A percentile compares a stretch with the other conserved stretches of the same genome.
phyloP scores from a whole-genome alignment of 2,888 invertebrate species.

The Nomada fabriciana region DNA sequence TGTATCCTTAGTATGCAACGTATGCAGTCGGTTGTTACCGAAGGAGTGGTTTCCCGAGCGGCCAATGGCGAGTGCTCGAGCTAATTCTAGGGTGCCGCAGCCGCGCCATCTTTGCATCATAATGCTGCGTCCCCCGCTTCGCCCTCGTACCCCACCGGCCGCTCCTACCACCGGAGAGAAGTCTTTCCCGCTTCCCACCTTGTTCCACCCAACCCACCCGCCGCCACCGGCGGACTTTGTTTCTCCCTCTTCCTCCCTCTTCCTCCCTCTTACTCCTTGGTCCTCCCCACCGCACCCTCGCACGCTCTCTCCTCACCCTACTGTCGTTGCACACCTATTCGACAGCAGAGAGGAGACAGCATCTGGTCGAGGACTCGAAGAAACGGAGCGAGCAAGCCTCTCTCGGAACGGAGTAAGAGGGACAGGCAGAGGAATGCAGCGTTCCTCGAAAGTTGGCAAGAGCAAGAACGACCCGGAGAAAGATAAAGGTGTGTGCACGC shows the following conservation, averaged over 20 bases:
- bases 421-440: slow-evolving; percentile 54
- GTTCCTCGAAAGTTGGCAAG: slow-evolving; percentile 65
- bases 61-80: slow-evolving; percentile 84
- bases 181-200: slow-evolving; percentile 62
- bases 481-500: slow-evolving; percentile 59
- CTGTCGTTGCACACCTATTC: slow-evolving; percentile 54
- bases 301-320: slow-evolving; percentile 43
- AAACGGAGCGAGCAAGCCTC: slow-evolving; percentile 5
- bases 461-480: slow-evolving; percentile 65
- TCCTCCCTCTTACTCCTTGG: slow-evolving; percentile 43
- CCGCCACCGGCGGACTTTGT: slow-evolving; percentile 32
- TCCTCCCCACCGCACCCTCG: slow-evolving; percentile 46
- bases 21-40: slow-evolving; percentile 84
- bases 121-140: slow-evolving; percentile 80
- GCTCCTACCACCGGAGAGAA: slow-evolving; percentile 66
- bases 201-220: slow-evolving; percentile 60
- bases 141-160: slow-evolving; percentile 69
- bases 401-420: slow-evolving; percentile 15
- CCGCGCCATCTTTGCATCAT: slow-evolving; percentile 85
- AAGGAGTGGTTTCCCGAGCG: slow-evolving; percentile 84
- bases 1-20: slow-evolving; percentile 84
- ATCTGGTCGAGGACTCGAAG: slow-evolving; percentile 77
- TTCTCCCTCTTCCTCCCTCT: slow-evolving; percentile 61
- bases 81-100: slow-evolving; percentile 84
- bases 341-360: slow-evolving; percentile 32